Conservation (phyloP, 2,888 invertebrate genomes). For the Exephanes ischioxanthus region DNA sequence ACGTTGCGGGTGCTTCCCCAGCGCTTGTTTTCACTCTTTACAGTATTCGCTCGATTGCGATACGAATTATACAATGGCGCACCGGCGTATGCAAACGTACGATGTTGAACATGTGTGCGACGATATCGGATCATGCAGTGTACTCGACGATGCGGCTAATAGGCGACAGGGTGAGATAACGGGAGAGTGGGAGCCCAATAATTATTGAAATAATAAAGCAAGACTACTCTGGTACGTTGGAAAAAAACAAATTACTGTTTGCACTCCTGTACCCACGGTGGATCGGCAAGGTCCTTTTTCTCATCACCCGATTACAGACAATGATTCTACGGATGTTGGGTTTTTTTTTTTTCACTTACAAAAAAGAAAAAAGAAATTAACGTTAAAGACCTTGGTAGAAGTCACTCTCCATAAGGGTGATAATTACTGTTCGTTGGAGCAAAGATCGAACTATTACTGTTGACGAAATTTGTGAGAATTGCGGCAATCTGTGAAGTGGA, state of each 20-base stretch:
- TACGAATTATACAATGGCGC: conserved; percentile 38
- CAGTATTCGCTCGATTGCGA: conserved; percentile 35
- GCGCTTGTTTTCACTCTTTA: conserved; percentile 51
- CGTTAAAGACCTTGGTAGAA: too few species aligned
- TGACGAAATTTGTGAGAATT: too few species aligned
- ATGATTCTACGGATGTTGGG: neutral
- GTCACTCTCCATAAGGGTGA: too few species aligned
- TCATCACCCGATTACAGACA: neutral
- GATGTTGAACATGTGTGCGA: conserved; percentile 1
- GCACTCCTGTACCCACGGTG: conserved; percentile 37
- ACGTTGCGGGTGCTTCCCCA: conserved; percentile 35
- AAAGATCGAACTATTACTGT: too few species aligned
- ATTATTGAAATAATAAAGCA: conserved; percentile 53
- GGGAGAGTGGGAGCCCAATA: conserved; percentile 36
- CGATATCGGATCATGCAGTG: neutral
- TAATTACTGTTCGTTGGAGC: too few species aligned
- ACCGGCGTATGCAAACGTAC: neutral
- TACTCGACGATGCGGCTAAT: conserved; percentile 12
- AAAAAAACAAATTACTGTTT: conserved; percentile 35
- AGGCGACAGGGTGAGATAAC: conserved; percentile 16
- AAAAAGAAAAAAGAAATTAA: too few species aligned
- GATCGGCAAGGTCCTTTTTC: conserved; percentile 40
- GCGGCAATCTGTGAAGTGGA: too few species aligned
- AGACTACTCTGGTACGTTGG: conserved; percentile 41
- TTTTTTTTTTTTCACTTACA: too few species aligned